These are phyloP conservation scores for Lycophotia porphyrea DNA, from an alignment of 2,888 invertebrate species.

Conservation along the genomic window DNA sequence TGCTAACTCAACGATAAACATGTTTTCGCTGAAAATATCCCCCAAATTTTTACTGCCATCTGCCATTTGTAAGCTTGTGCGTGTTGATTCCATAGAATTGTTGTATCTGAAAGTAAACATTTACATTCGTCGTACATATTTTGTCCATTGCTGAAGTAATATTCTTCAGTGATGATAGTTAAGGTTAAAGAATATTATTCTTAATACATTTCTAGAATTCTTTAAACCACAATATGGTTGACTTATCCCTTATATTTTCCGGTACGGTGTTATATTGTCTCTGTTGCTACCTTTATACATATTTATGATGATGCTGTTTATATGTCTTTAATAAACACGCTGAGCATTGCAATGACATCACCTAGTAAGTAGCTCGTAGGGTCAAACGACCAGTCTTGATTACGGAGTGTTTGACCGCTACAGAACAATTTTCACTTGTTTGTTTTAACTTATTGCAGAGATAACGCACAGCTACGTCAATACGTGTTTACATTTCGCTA, in stretches of 20 bases:
- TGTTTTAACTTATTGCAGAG: constrained; percentile 65
- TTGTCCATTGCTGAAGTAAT: constrained; percentile 12
- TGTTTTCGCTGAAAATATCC: constrained; percentile 64
- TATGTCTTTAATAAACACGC: constrained; percentile 49
- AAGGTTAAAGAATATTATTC: not conserved
- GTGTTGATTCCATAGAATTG: constrained; percentile 13
- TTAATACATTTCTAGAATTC: not conserved
- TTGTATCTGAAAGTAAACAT: constrained; percentile 46
- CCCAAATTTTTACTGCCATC: constrained; percentile 36
- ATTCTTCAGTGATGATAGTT: not conserved
- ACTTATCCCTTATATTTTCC: constrained; percentile 40
- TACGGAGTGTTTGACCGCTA: constrained; percentile 69
- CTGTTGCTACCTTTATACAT: constrained; percentile 51
- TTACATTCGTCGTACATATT: constrained; percentile 22
- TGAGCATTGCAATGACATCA: constrained; percentile 68
- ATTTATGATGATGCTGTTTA: constrained; percentile 62
- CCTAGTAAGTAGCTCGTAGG: constrained; percentile 52
- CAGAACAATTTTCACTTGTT: constrained; percentile 69
- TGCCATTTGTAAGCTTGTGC: constrained; percentile 49
- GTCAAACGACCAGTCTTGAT: constrained; percentile 67
- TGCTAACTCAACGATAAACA: constrained; percentile 65
- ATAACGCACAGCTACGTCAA: constrained; percentile 76
- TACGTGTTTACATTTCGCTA: constrained; percentile 74
- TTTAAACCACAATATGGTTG: constrained; percentile 5
- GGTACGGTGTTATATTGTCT: constrained; percentile 31